Conservation (phyloP, 2,113 vertebrate genomes). For the Hepsetus odoe region DNA sequence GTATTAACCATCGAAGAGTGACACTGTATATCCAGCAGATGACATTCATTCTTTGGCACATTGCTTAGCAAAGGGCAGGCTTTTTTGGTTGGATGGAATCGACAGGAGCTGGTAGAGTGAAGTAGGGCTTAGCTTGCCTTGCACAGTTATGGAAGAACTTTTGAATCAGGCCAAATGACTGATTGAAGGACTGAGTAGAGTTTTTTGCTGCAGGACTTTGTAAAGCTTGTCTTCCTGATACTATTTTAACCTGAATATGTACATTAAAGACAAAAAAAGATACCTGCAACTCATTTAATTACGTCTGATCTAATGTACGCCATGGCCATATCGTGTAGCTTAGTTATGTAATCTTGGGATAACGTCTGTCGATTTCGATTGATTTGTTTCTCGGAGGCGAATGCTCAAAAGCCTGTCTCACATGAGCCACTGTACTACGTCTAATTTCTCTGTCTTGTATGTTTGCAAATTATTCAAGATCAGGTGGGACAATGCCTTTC, state of each 20-base stretch:
- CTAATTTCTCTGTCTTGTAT: constrained; percentile 41
- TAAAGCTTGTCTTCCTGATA: constrained; percentile 97
- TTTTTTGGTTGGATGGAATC: constrained; percentile 51
- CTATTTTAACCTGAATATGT: constrained; percentile 78
- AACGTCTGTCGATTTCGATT: constrained; percentile 55
- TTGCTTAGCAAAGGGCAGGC: constrained; percentile 69
- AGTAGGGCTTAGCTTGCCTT: constrained; percentile 59
- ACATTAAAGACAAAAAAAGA: constrained; percentile 67
- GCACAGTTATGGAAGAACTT: constrained; percentile 47
- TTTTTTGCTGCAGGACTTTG: constrained; percentile 87
- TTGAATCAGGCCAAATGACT: constrained; percentile 65
- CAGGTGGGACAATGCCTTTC: constrained; percentile 83
- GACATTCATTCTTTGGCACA: constrained; percentile 68
- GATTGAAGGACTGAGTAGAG: constrained; percentile 74
- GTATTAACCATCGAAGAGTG: constrained; percentile 63
- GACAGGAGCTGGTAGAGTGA: constrained; percentile 37
- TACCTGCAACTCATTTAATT: constrained; percentile 62
- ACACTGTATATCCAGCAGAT: constrained; percentile 53
- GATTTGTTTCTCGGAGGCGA: constrained; percentile 65
- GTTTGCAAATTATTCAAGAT: constrained; percentile 60
- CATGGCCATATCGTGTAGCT: constrained; percentile 72
- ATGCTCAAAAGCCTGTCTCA: constrained; percentile 75
- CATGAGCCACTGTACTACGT: constrained; percentile 73
- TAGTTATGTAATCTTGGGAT: constrained; percentile 55
- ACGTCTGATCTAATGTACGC: constrained; percentile 62